Evolutionary conservation across 2,797 vertebrate species (phyloP), one percentile per base, ranked within the genome.

Genomic region (Taenioides sp.): DNA sequence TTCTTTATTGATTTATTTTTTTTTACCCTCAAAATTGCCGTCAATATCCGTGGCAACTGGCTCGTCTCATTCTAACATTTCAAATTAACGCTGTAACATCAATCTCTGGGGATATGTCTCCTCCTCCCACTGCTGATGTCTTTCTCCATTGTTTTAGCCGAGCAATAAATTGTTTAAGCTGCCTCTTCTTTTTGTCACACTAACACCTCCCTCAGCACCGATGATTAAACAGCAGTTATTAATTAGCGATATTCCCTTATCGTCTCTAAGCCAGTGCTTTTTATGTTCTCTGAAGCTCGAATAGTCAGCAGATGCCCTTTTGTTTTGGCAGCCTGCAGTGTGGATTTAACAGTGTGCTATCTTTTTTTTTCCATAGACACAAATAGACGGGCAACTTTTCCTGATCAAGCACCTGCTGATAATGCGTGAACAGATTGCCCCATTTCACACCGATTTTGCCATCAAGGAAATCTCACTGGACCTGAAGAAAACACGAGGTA

Each of bases 391-490:
- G 79, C 98, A 99, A 81, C 97, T 99, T 88, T 99, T 99, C 93
- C 95, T 99, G 92, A 99, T 99, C 93, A 99, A 99, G 90, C 98
- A 99, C 83, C 97, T 99, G 91, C 95, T 99, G 91, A 99, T 99
- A 91, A 94, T 99, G 93, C 95, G 98, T 75, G 98, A 99, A 92
- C 98, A 99, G 95, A 99, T 99, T 86, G 98, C 98, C 87, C 97
- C 98, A 84, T 99, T 99, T 94, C 98, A 99, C 91, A 95, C 98
- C 71, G 98, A 99, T 93, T 99, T 99, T 91, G 95, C 98, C 94
- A 99, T 99, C 94, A 99, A 98, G 93, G 98, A 99, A 93, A 99
- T 99, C 95, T 99, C 98, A 85, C 95, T 99, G 95, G 98, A 99
- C 93, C 96, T 99, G 93, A 99, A 97, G 95, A 99, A 95, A 95